These are phyloP conservation scores for Diaprepes abbreviatus DNA, from an alignment of 2,888 invertebrate genomes.

Conservation along the genomic window DNA sequence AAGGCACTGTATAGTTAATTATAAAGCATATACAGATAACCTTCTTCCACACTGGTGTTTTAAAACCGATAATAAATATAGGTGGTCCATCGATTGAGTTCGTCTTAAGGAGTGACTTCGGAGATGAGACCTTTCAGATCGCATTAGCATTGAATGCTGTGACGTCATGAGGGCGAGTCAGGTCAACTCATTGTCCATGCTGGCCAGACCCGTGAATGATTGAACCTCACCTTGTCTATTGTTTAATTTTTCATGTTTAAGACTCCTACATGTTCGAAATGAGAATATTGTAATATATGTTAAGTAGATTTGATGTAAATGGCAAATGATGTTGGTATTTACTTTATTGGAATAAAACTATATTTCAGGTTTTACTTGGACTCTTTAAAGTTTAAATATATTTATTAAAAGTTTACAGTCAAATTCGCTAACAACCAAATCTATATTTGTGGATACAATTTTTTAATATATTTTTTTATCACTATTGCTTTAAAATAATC, in stretches of 20 bases:
- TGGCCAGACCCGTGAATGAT: constrained; percentile 46
- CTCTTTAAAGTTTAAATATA: too few relatives aligned
- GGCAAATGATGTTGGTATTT: too few relatives aligned
- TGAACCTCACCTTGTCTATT: constrained; percentile 49
- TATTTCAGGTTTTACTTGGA: too few relatives aligned
- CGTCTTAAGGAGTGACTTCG: constrained; percentile 43
- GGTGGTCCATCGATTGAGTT: constrained; percentile 1
- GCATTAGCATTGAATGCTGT: constrained; percentile 66
- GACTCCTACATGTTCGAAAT: constrained; percentile 41
- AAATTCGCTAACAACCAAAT: too few relatives aligned
- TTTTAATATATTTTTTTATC: too few relatives aligned
- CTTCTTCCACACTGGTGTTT: neutral
- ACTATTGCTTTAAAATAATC: too few relatives aligned
- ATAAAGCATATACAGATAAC: too few relatives aligned
- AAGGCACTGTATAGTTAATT: too few relatives aligned
- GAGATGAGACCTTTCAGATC: constrained; percentile 56
- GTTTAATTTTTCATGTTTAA: constrained; percentile 46
- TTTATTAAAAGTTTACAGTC: too few relatives aligned
- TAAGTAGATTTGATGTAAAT: neutral
- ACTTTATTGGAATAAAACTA: too few relatives aligned
- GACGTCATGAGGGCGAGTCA: constrained; percentile 67
- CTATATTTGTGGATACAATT: too few relatives aligned
- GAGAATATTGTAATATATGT: constrained; percentile 18
- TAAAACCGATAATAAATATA: neutral
- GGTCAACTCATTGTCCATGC: constrained; percentile 66